Percentiles rank a stretch among this genome's conserved stretches.
Conservation (phyloP, 1,140 invertebrate genomes). For the Meteorus sp. region DNA sequence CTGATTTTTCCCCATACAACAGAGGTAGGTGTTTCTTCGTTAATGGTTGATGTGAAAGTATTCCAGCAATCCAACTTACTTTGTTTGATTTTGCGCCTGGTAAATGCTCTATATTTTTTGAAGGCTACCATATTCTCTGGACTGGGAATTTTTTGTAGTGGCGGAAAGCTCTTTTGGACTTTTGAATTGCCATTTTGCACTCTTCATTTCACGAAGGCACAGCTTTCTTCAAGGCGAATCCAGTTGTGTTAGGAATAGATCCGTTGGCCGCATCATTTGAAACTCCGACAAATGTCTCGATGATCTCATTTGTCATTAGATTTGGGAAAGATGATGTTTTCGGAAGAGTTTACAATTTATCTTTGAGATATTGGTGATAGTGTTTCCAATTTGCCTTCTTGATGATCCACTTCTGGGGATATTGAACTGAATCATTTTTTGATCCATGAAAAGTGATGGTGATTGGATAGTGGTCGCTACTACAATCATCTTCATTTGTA, state of each 20-base stretch:
- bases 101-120: constrained; percentile 33
- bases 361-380: too few relatives aligned
- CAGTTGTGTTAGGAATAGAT: neutral
- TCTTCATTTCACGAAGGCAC: constrained; percentile 42
- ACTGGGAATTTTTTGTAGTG: constrained; percentile 34
- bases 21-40: neutral
- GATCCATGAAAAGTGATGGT: constrained; percentile 23
- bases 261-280: neutral
- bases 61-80: constrained; percentile 10
- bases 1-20: constrained; percentile 11
- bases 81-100: constrained; percentile 9
- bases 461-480: constrained; percentile 44
- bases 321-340: neutral
- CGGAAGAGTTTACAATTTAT: too few relatives aligned
- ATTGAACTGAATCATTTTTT: constrained; percentile 21
- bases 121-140: constrained; percentile 31
- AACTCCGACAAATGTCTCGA: too few relatives aligned
- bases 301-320: neutral
- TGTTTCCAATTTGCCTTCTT: constrained; percentile 21
- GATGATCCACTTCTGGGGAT: constrained; percentile 20
- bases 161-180: constrained; percentile 34
- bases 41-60: neutral
- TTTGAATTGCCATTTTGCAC: constrained; percentile 33
- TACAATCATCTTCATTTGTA: constrained; percentile 34
- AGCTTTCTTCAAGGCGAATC: neutral